A percentile compares a stretch with the other conserved stretches of the same genome.
These are phyloP conservation scores for Eurystomus gularis DNA, from an alignment of 2,113 vertebrate species.

Conservation along the genomic window DNA sequence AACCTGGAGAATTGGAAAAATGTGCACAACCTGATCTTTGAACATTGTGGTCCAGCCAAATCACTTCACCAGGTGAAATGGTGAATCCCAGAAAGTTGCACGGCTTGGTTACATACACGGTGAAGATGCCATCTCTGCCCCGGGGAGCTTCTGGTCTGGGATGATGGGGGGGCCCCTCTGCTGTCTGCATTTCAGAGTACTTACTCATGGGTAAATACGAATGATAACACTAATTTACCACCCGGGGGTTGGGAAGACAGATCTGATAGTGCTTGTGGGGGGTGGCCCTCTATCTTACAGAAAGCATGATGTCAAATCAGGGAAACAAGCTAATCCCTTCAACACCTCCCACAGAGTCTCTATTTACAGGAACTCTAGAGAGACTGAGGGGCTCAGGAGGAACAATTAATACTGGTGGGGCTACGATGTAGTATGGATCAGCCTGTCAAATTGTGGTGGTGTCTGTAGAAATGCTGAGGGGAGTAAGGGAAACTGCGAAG, in stretches of 20 bases:
- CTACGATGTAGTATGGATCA: neutral
- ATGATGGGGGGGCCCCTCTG: neutral
- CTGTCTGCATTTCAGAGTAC: constrained; percentile 34
- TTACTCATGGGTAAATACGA: constrained; percentile 48
- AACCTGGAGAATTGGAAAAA: neutral
- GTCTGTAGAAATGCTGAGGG: neutral
- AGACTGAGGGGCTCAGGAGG: neutral
- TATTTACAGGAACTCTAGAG: neutral
- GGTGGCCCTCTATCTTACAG: neutral
- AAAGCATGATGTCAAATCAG: neutral
- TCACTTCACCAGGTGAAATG: neutral
- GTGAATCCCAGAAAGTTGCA: neutral
- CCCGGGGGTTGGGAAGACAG: constrained; percentile 29
- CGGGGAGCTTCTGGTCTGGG: neutral
- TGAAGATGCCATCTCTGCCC: constrained; percentile 46
- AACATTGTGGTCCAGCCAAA: neutral
- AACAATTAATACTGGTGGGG: neutral
- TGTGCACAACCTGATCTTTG: neutral
- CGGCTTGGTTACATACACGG: neutral
- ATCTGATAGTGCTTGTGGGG: constrained; percentile 31
- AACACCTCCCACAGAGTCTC: constrained; percentile 25
- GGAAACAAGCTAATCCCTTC: constrained; percentile 9
- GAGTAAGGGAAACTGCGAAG: neutral
- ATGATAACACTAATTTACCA: constrained; percentile 59
- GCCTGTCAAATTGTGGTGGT: neutral